These are phyloP conservation scores for Synergus umbraculus DNA, from an alignment of 2,888 invertebrate species.

Conservation along the genomic window DNA sequence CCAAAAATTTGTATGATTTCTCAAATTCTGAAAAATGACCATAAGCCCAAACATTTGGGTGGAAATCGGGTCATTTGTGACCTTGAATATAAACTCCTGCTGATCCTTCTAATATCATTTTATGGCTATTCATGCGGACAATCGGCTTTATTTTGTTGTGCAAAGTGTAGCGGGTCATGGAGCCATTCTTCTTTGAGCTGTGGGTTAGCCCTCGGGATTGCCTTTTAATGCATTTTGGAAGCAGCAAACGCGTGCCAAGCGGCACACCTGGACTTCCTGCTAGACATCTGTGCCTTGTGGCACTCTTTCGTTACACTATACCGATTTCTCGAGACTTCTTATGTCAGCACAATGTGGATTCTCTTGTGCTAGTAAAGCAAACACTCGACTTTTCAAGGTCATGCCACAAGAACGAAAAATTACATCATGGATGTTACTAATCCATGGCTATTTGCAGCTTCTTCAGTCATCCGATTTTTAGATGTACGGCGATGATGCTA, in stretches of 20 bases:
- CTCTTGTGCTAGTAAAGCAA: background rate
- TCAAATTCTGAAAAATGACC: background rate
- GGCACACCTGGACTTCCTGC: slow-evolving; percentile 53
- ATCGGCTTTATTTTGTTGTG: background rate
- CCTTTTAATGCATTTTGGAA: background rate
- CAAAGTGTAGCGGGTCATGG: slow-evolving; percentile 4
- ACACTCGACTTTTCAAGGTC: background rate
- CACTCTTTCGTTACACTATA: background rate
- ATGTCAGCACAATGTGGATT: background rate
- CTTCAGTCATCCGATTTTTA: background rate
- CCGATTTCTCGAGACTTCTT: background rate
- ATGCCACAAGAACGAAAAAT: background rate
- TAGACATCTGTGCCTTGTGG: slow-evolving; percentile 47
- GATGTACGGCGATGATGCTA: background rate
- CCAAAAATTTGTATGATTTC: background rate
- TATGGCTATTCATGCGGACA: background rate
- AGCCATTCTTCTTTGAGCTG: background rate
- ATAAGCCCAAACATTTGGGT: background rate
- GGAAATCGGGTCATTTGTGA: background rate
- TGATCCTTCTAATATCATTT: slow-evolving; percentile 4
- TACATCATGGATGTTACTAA: background rate
- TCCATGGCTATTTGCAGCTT: background rate
- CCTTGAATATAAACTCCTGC: background rate
- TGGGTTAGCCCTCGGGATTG: background rate
- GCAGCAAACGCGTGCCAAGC: slow-evolving; percentile 47